Conservation (phyloP, 2,888 invertebrate species). For the Sthenelais limicola region DNA sequence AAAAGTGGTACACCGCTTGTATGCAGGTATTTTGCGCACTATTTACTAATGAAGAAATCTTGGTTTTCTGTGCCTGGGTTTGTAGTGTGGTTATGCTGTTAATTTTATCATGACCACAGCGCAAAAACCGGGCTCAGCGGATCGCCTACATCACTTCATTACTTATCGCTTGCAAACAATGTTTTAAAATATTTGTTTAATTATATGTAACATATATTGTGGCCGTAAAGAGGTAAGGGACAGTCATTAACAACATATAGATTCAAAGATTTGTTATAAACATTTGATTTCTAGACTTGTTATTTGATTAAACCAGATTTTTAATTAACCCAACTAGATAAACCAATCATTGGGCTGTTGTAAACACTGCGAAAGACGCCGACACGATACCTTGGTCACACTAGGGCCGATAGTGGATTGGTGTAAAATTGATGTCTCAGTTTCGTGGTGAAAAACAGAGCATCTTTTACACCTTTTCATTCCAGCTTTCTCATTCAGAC, state of each 20-base stretch:
- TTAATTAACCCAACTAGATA: too few relatives aligned
- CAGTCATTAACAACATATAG: too few relatives aligned
- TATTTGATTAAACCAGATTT: too few relatives aligned
- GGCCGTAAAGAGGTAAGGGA: too few relatives aligned
- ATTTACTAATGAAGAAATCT: background rate
- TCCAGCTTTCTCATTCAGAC: constrained; percentile 9
- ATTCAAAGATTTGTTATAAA: too few relatives aligned
- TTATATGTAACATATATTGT: too few relatives aligned
- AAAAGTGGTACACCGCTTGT: background rate
- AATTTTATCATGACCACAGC: constrained; percentile 34
- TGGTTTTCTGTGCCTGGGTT: constrained; percentile 35
- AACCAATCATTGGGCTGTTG: too few relatives aligned
- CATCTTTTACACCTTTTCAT: constrained; percentile 42
- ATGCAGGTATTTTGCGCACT: background rate
- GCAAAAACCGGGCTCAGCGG: constrained; percentile 32
- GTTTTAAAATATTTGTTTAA: too few relatives aligned
- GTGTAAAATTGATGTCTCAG: constrained; percentile 42
- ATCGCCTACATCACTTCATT: background rate
- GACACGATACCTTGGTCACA: too few relatives aligned
- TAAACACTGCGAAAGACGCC: too few relatives aligned
- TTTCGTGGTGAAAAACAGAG: constrained; percentile 36
- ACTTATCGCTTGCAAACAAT: too few relatives aligned
- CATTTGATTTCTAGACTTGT: too few relatives aligned
- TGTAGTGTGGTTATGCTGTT: constrained; percentile 35
- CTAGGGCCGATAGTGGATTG: constrained; percentile 37